Evolutionary conservation across 2,888 invertebrate genomes (phyloP), one percentile per base, ranked within the genome.

Genomic region (Limnephilus marmoratus): DNA sequence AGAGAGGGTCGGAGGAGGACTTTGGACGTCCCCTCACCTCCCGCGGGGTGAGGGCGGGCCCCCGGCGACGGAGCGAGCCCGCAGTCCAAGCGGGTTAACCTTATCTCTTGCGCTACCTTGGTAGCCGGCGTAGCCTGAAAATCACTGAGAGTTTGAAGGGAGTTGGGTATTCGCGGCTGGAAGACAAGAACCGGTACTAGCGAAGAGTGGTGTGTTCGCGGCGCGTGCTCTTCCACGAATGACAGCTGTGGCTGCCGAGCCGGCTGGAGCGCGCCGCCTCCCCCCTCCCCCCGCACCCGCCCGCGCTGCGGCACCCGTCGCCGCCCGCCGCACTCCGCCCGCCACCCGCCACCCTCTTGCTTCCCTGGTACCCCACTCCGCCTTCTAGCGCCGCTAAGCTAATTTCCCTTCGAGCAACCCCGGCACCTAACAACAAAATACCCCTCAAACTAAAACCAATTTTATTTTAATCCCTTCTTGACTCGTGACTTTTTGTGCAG

Each of bases 191-290:
- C 91, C 91, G 91, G 92, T 83, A 45, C 80, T 85, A 41, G 86
- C 90, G 86, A 85, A 80, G 68, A 85, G 92, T 81, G 45, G 90
- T 90, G 91, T 90, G 83, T n/a, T 34, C 93, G 92, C 92, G 93
- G 41, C 93, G 93, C 93, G 91, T 93, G 92, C 90, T 93, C 90
- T 86, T 87, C 91, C 93, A 92, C 93, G 93, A 93, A 92, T 93
- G 93, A 93, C 93, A 93, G 93, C 92, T 90, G 92, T 49, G 88
- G 90, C 90, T 18, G 92, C 85, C 91, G 91, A 81, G 89, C 91
- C 92, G 90, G 90, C 92, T 90, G 91, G 92, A 81, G 85, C 81
- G 37, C 89, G 92, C 88, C 92, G 53, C 81, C 83, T 89, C 90
- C 87, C 91, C 90, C 86, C 92, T 53, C 68, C 24, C 68, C 90